A percentile compares a stretch with the other conserved stretches of the same genome.
phyloP scores from a whole-genome alignment of 2,888 invertebrate species.

The Tuta absoluta region DNA sequence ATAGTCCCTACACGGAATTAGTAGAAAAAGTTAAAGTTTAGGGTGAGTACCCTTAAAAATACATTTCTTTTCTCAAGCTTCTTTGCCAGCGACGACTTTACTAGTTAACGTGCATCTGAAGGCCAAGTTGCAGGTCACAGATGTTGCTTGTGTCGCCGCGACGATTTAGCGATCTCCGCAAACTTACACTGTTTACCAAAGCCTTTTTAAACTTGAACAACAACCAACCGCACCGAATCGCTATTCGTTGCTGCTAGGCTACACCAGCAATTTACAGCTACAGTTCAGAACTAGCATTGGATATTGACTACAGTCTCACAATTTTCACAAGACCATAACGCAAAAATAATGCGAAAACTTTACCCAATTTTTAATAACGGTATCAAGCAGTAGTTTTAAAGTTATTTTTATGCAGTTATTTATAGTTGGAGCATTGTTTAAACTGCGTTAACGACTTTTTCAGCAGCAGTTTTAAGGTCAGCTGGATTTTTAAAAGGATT shows the following conservation, averaged over 20 bases:
- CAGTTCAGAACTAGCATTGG: neutral
- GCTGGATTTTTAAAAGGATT: no score
- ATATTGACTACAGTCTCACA: neutral
- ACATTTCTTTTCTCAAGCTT: neutral
- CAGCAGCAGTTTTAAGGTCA: no score
- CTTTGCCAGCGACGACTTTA: slow-evolving; percentile 5
- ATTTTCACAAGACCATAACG: slow-evolving; percentile 31
- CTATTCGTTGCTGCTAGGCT: neutral
- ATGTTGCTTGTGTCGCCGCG: slow-evolving; percentile 53
- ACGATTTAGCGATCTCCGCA: slow-evolving; percentile 59
- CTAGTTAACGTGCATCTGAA: slow-evolving; percentile 18
- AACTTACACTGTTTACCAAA: slow-evolving; percentile 55
- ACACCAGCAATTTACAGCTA: neutral
- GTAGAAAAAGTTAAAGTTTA: neutral
- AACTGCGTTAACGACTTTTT: slow-evolving; percentile 17
- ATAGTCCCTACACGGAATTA: neutral
- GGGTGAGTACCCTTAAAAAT: neutral
- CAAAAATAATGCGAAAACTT: slow-evolving; percentile 68
- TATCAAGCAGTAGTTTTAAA: slow-evolving; percentile 48
- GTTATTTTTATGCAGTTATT: slow-evolving; percentile 56
- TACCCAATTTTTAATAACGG: slow-evolving; percentile 54
- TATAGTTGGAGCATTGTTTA: slow-evolving; percentile 40
- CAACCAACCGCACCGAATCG: neutral
- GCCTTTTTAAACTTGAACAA: neutral
- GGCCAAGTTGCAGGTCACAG: slow-evolving; percentile 44